Base-by-base conservation (phyloP, 2,113 vertebrate species). In the Apistogramma diplotaenia region DNA sequence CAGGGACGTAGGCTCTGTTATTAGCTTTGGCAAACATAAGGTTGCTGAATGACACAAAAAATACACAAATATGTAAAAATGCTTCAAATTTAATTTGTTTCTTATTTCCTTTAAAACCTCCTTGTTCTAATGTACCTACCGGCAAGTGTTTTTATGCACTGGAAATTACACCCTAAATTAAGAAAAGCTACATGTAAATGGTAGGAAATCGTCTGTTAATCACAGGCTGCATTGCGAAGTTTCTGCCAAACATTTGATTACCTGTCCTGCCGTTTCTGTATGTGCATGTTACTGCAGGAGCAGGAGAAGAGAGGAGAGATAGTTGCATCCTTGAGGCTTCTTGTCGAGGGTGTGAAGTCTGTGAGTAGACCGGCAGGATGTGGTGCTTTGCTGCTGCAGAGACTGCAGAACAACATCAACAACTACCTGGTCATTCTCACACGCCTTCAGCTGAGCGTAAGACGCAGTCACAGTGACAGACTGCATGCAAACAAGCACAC, bases 391-490 rank as follows among this genome's bases (percentile, higher is more conserved):
- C 65, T 90, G 9, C 91, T 94, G 78, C 86, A 85, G 78, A 89
- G 76, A 71, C 73, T 94, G 67, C 87, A 94, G 56, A 90, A 81
- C 61, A 95, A 91, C 83, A 85, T 94, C 81, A 90, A 88, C 76
- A 94, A 94, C 89, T 92, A 95, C 86, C 82, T 91, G 75, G 83
- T 88, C 71, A 91, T 93, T 35, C 73, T 95, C 59, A 90, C 86
- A 78, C 84, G 84, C 19, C 86, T 94, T 33, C 87, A 93, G 76
- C 84, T 93, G 59, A 92, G 73, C 74, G 92, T 90, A 88, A 92
- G 85, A 62, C 2, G 29, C 55, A 21, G 16, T 31, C 54, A 61
- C 40, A 33, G 49, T 56, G 25, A 85, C 18, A 79, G 56, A 29
- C 5, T 25, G 3, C 59, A 56, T 51, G 53, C 72, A 72, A 71